These are phyloP conservation scores for Goniozus legneri DNA, from an alignment of 1,140 invertebrate genomes.

Conservation along the genomic window DNA sequence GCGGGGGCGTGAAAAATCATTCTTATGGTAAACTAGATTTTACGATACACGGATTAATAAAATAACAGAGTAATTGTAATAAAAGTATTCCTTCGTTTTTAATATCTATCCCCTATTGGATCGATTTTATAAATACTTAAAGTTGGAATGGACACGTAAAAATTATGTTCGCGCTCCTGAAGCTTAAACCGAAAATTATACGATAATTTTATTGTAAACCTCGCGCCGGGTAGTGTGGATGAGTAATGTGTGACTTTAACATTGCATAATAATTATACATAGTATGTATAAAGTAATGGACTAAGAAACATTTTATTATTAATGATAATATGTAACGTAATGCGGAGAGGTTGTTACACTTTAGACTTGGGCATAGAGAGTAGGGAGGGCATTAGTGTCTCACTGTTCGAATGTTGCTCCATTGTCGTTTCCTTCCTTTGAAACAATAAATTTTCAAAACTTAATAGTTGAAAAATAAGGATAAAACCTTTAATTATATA, in stretches of 20 bases:
- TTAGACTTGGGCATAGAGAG: constrained; percentile 36
- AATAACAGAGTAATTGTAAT: too few relatives aligned
- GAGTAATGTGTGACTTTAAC: constrained; percentile 45
- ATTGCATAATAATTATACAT: constrained; percentile 57
- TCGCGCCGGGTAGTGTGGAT: constrained; percentile 43
- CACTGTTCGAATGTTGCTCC: not conserved
- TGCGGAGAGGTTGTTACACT: constrained; percentile 45
- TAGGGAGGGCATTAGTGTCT: constrained; percentile 26
- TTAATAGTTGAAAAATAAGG: too few relatives aligned
- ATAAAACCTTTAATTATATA: too few relatives aligned
- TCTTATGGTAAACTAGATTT: not conserved
- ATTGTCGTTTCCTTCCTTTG: too few relatives aligned
- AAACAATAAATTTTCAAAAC: too few relatives aligned
- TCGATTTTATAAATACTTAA: constrained; percentile 13
- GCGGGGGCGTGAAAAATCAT: constrained; percentile 29
- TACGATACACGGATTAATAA: too few relatives aligned
- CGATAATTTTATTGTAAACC: constrained; percentile 30
- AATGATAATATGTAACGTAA: constrained; percentile 46
- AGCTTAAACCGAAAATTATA: constrained; percentile 18
- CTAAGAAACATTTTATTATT: constrained; percentile 52
- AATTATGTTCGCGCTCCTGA: constrained; percentile 27
- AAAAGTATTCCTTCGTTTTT: too few relatives aligned
- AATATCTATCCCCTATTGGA: too few relatives aligned
- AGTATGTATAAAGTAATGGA: constrained; percentile 54
- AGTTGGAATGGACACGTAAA: constrained; percentile 17